A percentile compares a stretch with the other conserved stretches of the same genome.
Conservation (phyloP, 2,113 vertebrate genomes). For the Dryoscopus gambensis region DNA sequence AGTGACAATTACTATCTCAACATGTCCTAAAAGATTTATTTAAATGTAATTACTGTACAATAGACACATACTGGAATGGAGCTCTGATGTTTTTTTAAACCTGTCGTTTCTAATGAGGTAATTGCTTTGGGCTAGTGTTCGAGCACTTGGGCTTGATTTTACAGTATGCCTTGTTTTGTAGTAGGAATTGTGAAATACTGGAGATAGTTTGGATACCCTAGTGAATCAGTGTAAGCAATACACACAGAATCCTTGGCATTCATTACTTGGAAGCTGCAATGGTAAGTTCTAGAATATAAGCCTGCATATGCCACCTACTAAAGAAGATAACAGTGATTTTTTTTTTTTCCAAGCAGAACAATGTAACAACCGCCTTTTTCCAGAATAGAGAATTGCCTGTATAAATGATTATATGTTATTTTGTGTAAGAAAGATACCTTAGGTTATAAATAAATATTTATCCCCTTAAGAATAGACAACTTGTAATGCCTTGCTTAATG, state of each 20-base stretch:
- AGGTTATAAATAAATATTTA: slow-evolving; percentile 68
- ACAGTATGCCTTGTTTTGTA: slow-evolving; percentile 26
- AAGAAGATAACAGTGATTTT: background rate
- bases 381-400: slow-evolving; percentile 31
- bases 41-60: slow-evolving; percentile 26
- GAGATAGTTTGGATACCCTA: background rate
- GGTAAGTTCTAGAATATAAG: slow-evolving; percentile 30
- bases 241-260: slow-evolving; percentile 1
- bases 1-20: background rate
- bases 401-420: slow-evolving; percentile 42
- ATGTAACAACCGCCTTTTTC: slow-evolving; percentile 21
- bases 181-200: slow-evolving; percentile 8
- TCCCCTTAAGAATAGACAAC: slow-evolving; percentile 35
- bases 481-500: slow-evolving; percentile 28
- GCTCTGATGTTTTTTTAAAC: background rate
- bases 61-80: background rate
- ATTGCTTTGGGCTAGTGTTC: slow-evolving; percentile 39
- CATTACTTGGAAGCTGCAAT: background rate
- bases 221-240: background rate
- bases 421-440: slow-evolving; percentile 39
- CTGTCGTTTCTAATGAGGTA: background rate
- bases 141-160: slow-evolving; percentile 47
- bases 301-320: background rate
- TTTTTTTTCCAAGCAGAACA: background rate
- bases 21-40: background rate